Evolutionary conservation across 2,113 vertebrate species (phyloP).

Genomic region (Poicephalus meyeri): DNA sequence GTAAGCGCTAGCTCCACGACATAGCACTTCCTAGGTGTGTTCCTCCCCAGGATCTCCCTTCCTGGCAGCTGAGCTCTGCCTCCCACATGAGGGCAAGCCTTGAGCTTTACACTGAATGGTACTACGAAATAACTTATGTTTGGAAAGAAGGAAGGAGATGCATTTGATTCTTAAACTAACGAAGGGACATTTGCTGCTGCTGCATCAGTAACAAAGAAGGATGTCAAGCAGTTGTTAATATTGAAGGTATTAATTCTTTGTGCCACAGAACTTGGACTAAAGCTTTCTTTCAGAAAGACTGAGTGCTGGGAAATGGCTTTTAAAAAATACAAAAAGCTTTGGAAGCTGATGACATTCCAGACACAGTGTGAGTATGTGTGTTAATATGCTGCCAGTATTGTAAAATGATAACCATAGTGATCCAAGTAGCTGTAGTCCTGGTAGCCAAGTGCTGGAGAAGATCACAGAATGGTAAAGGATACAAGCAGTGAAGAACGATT

Average conservation of each 20-base stretch:
- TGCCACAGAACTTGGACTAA: background rate
- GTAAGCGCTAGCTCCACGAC: background rate
- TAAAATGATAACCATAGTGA: background rate
- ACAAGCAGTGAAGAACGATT: background rate
- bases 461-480: background rate
- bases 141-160: background rate
- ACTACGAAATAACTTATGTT: background rate
- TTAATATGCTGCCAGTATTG: background rate
- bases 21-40: background rate
- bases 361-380: background rate
- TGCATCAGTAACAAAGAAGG: background rate
- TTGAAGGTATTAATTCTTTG: background rate
- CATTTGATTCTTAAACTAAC: background rate
- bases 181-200: background rate
- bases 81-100: background rate
- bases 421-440: background rate
- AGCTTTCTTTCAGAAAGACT: background rate
- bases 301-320: background rate
- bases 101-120: background rate
- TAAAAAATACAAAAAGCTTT: background rate
- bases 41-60: background rate
- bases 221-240: background rate
- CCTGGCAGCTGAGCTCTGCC: background rate
- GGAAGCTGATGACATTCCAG: background rate
- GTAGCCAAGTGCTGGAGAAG: background rate